Evolutionary conservation across 2,888 invertebrate genomes (phyloP).

Genomic region (Chrysopilus asiliformis): DNA sequence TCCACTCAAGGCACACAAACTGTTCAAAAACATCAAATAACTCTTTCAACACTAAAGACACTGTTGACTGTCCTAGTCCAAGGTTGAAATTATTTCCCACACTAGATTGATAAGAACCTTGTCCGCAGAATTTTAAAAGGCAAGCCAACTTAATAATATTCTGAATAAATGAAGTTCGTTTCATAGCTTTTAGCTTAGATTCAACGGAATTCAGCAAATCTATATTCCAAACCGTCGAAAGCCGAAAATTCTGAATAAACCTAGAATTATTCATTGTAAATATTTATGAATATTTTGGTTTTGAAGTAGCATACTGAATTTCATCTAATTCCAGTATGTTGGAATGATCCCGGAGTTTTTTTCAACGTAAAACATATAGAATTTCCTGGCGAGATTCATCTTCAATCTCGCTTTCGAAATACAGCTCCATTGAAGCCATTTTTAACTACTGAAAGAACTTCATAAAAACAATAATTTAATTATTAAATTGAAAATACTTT

Average conservation of each 20-base stretch:
- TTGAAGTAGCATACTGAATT: too few species aligned
- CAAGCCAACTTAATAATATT: background rate
- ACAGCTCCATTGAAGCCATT: too few species aligned
- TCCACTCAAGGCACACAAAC: background rate
- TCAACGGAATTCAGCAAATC: background rate
- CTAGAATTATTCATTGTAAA: background rate
- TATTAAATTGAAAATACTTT: too few species aligned
- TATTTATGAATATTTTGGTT: background rate
- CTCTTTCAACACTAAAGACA: conserved; percentile 1
- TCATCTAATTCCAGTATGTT: conserved; percentile 1
- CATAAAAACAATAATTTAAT: too few species aligned
- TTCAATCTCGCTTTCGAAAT: too few species aligned
- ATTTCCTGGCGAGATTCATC: too few species aligned
- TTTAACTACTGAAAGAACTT: too few species aligned
- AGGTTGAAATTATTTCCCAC: background rate
- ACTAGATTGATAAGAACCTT: background rate
- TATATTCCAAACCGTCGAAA: background rate
- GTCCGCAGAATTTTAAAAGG: background rate
- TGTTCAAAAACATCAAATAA: background rate
- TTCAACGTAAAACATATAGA: too few species aligned
- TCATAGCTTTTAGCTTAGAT: background rate
- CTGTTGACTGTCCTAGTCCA: too few species aligned
- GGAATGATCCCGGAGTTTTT: background rate
- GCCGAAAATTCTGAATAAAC: background rate
- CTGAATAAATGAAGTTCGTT: background rate